A percentile compares a stretch with the other conserved stretches of the same genome.
Evolutionary conservation across 1,140 invertebrate genomes (phyloP).

Genomic region (Lineus longissimus): DNA sequence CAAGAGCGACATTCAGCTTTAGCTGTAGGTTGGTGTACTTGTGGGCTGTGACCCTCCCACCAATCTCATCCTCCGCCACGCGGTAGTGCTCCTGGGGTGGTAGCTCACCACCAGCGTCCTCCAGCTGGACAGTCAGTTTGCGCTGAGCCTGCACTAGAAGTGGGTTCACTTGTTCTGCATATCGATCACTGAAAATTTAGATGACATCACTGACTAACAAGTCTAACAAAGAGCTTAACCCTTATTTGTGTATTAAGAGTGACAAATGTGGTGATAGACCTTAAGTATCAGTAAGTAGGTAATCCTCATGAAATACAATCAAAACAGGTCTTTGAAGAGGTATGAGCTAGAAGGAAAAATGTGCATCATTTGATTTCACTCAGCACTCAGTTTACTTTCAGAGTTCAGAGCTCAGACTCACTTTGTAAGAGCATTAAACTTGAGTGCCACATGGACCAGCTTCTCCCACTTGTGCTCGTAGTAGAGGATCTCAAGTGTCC

Average conservation of each 20-base stretch:
- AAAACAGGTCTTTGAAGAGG: too few species aligned
- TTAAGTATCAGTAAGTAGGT: too few species aligned
- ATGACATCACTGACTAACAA: too few species aligned
- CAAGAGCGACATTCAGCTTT: constrained; percentile 26
- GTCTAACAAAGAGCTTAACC: too few species aligned
- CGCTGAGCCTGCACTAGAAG: constrained; percentile 49
- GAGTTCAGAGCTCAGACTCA: constrained; percentile 22
- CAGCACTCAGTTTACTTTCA: too few species aligned
- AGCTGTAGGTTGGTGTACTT: constrained; percentile 43
- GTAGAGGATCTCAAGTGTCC: constrained; percentile 46
- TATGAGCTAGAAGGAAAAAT: too few species aligned
- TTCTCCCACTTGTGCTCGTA: constrained; percentile 52
- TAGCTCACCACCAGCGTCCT: constrained; percentile 25
- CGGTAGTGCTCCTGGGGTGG: constrained; percentile 44
- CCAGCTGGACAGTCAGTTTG: constrained; percentile 33
- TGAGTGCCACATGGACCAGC: constrained; percentile 45
- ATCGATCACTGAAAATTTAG: constrained; percentile 41
- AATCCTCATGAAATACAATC: too few species aligned
- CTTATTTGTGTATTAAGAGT: too few species aligned
- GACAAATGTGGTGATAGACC: too few species aligned
- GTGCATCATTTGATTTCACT: too few species aligned
- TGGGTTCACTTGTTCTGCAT: constrained; percentile 48
- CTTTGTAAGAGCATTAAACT: constrained; percentile 51
- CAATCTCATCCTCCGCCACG: constrained; percentile 28
- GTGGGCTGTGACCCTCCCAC: constrained; percentile 35